Percentiles rank a stretch among this genome's conserved stretches.
These are phyloP conservation scores for Albula glossodonta DNA, from an alignment of 2,113 vertebrate genomes.

Conservation along the genomic window DNA sequence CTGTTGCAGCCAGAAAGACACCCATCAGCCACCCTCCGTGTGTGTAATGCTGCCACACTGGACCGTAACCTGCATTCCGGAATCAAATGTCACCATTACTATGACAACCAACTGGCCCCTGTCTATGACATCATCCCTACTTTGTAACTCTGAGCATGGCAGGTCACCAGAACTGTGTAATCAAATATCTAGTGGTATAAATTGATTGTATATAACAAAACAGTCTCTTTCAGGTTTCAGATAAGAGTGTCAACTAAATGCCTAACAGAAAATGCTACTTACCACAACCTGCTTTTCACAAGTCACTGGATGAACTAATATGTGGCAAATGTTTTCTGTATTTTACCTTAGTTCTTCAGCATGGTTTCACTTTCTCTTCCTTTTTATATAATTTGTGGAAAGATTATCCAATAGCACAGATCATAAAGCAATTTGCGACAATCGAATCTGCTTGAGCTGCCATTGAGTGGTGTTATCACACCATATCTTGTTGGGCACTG, in stretches of 20 bases:
- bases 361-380: background rate
- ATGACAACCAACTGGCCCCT: background rate
- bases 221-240: no score
- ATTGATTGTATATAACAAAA: no score
- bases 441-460: background rate
- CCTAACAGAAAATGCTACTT: no score
- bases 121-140: background rate
- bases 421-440: background rate
- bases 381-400: background rate
- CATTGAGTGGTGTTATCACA: background rate
- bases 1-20: background rate
- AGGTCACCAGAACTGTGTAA: no score
- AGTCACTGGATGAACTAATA: no score
- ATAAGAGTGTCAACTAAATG: no score
- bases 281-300: no score
- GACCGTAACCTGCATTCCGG: background rate
- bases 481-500: background rate
- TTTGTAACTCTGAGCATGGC: no score
- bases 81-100: background rate
- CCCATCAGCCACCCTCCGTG: background rate
- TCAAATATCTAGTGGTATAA: no score
- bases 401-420: background rate
- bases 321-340: no score
- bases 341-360: no score
- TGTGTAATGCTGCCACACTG: background rate